A percentile compares a stretch with the other conserved stretches of the same genome.
Conservation (phyloP, 64 coral and sea anemone genomes). For the Trachythela sp. region DNA sequence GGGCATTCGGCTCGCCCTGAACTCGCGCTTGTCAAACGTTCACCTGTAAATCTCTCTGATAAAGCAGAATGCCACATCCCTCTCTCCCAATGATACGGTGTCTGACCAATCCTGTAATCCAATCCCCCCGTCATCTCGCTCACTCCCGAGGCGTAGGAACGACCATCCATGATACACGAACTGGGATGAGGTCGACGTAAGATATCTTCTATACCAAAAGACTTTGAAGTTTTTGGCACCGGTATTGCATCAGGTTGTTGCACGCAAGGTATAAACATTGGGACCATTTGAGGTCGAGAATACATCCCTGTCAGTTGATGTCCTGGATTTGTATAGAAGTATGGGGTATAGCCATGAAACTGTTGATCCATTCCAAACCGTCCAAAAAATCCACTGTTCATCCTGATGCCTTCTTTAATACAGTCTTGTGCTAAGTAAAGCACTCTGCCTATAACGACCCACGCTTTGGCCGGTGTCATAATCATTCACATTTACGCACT, state of each 20-base stretch:
- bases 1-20: too few relatives aligned
- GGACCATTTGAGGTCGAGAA: not conserved
- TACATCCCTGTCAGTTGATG: not conserved
- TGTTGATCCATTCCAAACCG: not conserved
- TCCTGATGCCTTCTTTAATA: not conserved
- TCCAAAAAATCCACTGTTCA: not conserved
- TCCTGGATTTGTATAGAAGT: not conserved
- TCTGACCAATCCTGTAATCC: not conserved
- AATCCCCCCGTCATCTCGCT: not conserved
- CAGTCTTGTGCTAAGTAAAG: too few relatives aligned
- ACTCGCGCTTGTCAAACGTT: too few relatives aligned
- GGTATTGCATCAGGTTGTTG: not conserved
- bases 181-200: not conserved
- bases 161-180: not conserved
- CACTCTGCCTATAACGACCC: too few relatives aligned
- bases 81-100: not conserved
- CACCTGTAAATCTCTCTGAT: not conserved
- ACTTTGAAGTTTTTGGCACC: not conserved
- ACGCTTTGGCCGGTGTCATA: not conserved
- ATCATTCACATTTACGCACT: not conserved
- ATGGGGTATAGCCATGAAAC: not conserved
- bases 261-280: not conserved
- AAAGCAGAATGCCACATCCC: not conserved
- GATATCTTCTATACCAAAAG: not conserved
- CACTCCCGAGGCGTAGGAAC: too few relatives aligned